phyloP scores from a whole-genome alignment of 2,888 invertebrate species.

The Machimus atricapillus region DNA sequence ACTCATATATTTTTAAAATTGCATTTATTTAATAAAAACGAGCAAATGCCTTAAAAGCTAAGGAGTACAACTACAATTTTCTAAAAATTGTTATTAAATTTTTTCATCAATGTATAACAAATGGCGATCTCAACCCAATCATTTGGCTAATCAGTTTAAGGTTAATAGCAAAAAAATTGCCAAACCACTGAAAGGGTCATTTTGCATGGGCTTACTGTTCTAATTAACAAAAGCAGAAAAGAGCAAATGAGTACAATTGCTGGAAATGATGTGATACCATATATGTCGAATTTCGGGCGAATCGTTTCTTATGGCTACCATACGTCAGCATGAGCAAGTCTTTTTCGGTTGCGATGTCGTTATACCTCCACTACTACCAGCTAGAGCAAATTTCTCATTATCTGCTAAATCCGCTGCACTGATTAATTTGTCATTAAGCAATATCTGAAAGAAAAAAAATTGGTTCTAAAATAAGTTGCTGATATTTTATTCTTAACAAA shows the following conservation, averaged over 20 bases:
- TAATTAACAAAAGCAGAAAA: conserved; percentile 9
- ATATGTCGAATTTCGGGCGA: background rate
- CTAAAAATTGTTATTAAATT: conserved; percentile 14
- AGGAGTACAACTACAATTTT: conserved; percentile 19
- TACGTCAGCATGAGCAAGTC: conserved; percentile 49
- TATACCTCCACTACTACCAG: conserved; percentile 60
- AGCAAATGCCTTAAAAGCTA: conserved; percentile 7
- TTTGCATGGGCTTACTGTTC: background rate
- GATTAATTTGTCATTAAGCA: conserved; percentile 78
- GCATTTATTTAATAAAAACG: conserved; percentile 35
- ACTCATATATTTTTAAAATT: background rate
- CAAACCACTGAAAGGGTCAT: background rate
- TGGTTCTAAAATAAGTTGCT: background rate
- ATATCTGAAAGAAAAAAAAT: conserved; percentile 70
- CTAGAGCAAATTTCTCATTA: conserved; percentile 73
- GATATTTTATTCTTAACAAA: background rate
- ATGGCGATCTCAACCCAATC: background rate
- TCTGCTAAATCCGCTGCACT: conserved; percentile 74
- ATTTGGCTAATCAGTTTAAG: conserved; percentile 9
- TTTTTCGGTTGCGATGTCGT: conserved; percentile 40
- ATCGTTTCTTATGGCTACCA: background rate
- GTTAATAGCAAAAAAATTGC: background rate
- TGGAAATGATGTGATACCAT: conserved; percentile 6
- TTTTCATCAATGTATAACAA: conserved; percentile 18
- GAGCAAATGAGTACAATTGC: background rate